These are phyloP conservation scores for Philaenus spumarius DNA, from an alignment of 1,140 invertebrate species.

Conservation along the genomic window DNA sequence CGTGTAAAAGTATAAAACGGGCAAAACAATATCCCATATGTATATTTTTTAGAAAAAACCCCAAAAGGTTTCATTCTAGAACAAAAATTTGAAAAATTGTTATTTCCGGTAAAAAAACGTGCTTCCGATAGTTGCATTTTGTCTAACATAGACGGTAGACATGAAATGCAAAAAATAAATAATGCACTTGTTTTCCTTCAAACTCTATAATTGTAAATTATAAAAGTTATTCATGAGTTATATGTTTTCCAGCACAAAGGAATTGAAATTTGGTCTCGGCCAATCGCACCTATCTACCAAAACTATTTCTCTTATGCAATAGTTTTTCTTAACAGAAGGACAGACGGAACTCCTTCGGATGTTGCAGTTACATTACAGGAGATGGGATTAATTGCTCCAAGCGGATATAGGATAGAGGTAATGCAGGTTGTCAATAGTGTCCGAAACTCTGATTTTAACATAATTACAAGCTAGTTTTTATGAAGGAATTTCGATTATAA, in stretches of 20 bases:
- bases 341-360: slow-evolving; percentile 85
- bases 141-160: no score
- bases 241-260: slow-evolving; percentile 75
- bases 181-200: no score
- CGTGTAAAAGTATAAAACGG: no score
- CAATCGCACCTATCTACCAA: slow-evolving; percentile 70
- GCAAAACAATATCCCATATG: no score
- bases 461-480: not conserved
- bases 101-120: no score
- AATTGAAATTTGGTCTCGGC: slow-evolving; percentile 88
- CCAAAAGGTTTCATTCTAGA: no score
- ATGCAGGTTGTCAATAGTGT: slow-evolving; percentile 28
- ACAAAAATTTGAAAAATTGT: no score
- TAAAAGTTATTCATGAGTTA: no score
- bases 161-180: no score
- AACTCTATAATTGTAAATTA: no score
- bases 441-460: slow-evolving; percentile 13
- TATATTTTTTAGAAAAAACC: no score
- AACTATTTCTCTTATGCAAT: slow-evolving; percentile 83
- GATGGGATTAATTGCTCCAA: slow-evolving; percentile 65
- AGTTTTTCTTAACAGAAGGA: slow-evolving; percentile 77
- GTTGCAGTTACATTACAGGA: slow-evolving; percentile 79
- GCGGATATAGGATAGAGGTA: slow-evolving; percentile 81
- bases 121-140: no score
- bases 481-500: not conserved